Conservation (phyloP, 2,888 invertebrate species). For the Toxonevra muliebris region DNA sequence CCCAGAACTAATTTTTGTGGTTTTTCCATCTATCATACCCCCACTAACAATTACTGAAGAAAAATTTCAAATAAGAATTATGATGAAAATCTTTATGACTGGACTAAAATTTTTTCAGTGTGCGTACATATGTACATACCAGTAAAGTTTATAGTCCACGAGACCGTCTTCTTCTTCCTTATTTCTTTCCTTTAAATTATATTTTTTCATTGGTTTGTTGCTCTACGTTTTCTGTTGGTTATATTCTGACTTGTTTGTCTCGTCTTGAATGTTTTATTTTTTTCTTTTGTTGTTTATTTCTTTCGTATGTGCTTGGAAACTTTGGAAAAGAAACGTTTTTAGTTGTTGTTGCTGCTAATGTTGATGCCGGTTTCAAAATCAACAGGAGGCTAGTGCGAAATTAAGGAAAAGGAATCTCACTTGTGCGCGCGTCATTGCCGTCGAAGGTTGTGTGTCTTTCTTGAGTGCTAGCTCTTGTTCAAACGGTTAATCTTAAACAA, state of each 20-base stretch:
- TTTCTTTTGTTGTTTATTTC: slow-evolving; percentile 12
- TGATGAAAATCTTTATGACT: too few relatives aligned
- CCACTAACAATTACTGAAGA: too few relatives aligned
- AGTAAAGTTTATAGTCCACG: too few relatives aligned
- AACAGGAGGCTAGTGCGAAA: slow-evolving; percentile 47
- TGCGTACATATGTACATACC: too few relatives aligned
- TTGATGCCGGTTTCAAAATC: slow-evolving; percentile 34
- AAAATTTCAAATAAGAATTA: too few relatives aligned
- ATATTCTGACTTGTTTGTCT: background rate
- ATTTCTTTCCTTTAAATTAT: too few relatives aligned
- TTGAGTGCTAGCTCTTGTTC: slow-evolving; percentile 9
- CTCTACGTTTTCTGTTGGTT: too few relatives aligned
- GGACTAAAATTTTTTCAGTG: too few relatives aligned
- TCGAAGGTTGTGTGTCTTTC: slow-evolving; percentile 51
- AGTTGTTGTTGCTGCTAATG: slow-evolving; percentile 15
- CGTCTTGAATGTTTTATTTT: slow-evolving; percentile 5
- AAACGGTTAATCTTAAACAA: background rate
- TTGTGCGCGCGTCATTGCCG: slow-evolving; percentile 59
- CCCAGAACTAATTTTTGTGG: too few relatives aligned
- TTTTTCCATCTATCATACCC: too few relatives aligned
- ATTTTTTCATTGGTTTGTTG: too few relatives aligned
- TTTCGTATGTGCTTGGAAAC: slow-evolving; percentile 25
- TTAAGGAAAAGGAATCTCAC: slow-evolving; percentile 56
- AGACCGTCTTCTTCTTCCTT: too few relatives aligned
- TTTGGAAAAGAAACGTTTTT: slow-evolving; percentile 32